Percentiles rank a stretch among this genome's conserved stretches.
Conservation (phyloP, 2,113 vertebrate species). For the Calyptomena viridis region DNA sequence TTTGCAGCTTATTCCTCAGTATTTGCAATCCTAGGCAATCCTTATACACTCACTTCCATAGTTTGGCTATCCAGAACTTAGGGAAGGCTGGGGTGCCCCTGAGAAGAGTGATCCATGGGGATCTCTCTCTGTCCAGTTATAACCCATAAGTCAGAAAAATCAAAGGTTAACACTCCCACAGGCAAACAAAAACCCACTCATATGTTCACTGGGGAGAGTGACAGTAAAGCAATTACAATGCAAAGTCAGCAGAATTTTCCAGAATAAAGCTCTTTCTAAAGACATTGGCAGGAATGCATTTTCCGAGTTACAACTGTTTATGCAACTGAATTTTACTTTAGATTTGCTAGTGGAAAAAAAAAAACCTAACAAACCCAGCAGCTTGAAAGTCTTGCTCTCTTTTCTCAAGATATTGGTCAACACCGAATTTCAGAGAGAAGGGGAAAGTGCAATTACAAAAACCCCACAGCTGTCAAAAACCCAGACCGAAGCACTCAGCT, state of each 20-base stretch:
- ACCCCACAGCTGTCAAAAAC: neutral
- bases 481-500: neutral
- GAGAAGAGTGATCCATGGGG: neutral
- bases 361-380: neutral
- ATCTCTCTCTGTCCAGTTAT: neutral
- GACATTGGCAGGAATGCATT: neutral
- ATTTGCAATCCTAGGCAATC: neutral
- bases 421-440: neutral
- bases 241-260: neutral
- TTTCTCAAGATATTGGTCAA: neutral
- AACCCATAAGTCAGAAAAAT: neutral
- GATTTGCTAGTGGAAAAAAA: neutral
- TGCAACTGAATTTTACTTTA: neutral
- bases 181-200: neutral
- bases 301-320: neutral
- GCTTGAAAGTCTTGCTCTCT: neutral
- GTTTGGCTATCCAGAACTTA: neutral
- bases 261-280: neutral
- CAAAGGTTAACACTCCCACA: neutral
- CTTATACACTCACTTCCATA: neutral
- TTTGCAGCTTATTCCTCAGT: neutral
- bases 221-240: neutral
- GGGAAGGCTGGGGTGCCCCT: neutral
- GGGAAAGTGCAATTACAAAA: neutral
- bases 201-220: neutral